phyloP scores from a whole-genome alignment of 2,113 vertebrate species.

The Alligator sinensis region DNA sequence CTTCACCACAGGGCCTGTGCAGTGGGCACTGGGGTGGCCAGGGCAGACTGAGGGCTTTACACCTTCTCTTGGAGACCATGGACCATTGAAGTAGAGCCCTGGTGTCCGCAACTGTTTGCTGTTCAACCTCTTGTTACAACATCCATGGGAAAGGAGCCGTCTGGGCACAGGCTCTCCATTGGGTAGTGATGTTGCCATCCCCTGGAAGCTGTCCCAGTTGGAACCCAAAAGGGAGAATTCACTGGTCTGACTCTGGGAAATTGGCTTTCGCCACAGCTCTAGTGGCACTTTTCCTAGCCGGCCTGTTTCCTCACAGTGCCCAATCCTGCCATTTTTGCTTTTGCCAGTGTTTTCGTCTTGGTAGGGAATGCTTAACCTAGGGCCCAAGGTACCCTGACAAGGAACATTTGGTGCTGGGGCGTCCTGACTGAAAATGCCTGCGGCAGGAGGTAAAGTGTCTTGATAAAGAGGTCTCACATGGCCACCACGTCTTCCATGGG shows the following conservation, averaged over 20 bases:
- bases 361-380: background rate
- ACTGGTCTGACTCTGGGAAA: conserved; percentile 88
- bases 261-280: conserved; percentile 81
- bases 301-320: conserved; percentile 55
- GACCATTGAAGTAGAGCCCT: conserved; percentile 76
- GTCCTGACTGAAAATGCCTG: conserved; percentile 43
- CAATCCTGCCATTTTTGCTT: background rate
- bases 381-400: conserved; percentile 28
- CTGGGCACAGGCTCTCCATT: conserved; percentile 76
- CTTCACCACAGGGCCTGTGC: conserved; percentile 74
- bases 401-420: background rate
- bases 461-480: conserved; percentile 31
- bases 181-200: conserved; percentile 88
- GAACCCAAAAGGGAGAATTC: conserved; percentile 90
- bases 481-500: conserved; percentile 34
- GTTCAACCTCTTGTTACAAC: conserved; percentile 85
- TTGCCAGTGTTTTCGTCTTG: conserved; percentile 46
- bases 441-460: background rate
- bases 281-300: conserved; percentile 41
- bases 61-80: conserved; percentile 77
- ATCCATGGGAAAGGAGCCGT: conserved; percentile 83
- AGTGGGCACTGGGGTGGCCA: conserved; percentile 63
- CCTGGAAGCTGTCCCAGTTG: conserved; percentile 94
- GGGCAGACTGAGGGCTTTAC: conserved; percentile 61
- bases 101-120: conserved; percentile 83